Evolutionary conservation across 1,140 invertebrate genomes (phyloP), one percentile per base, ranked within the genome.

Genomic region (Halesus radiatus): DNA sequence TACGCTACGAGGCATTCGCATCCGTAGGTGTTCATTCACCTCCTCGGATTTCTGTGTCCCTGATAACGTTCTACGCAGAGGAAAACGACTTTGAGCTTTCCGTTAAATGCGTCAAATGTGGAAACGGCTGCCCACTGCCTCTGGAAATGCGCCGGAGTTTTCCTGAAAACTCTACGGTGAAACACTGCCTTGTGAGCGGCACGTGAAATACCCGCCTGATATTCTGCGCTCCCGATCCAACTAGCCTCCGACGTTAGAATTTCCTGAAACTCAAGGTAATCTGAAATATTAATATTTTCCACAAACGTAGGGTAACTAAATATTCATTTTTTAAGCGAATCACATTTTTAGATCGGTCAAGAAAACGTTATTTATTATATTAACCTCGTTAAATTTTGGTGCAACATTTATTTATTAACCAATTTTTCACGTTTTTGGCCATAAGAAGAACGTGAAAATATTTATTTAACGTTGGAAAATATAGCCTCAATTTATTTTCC

Each of bases 21-120:
- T 32, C n/a, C 45, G 68, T 16, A 23, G 15, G 20, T 29, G 13
- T 18, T 23, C 52, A 64, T 68, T 50, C n/a, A 79, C 45, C 70
- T 72, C 54, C 54, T 52, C 77, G 26, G 10, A 18, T 2, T 29
- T 70, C 18, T 83, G 78, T 56, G 20, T 10, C 45, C 80, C 70
- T 80, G 75, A 60, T 81, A 73, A 5, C 13, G 16, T 81, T 77
- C 76, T 80, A 80, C 76, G 80, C 80, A 77, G 80, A 77, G 82
- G 78, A 81, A 81, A 83, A 81, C 82, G 80, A 83, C 75, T 83
- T 77, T 83, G 82, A 83, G 78, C 80, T 83, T 78, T 83, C 78
- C 64, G 80, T 79, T 52, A 66, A 80, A 60, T 52, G 62, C 52
- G 60, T 52, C 74, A 77, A 60, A 83, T 72, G 79, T 81, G 76